Base-by-base conservation (phyloP, 2,797 vertebrate species). In the Sparidentex hasta region DNA sequence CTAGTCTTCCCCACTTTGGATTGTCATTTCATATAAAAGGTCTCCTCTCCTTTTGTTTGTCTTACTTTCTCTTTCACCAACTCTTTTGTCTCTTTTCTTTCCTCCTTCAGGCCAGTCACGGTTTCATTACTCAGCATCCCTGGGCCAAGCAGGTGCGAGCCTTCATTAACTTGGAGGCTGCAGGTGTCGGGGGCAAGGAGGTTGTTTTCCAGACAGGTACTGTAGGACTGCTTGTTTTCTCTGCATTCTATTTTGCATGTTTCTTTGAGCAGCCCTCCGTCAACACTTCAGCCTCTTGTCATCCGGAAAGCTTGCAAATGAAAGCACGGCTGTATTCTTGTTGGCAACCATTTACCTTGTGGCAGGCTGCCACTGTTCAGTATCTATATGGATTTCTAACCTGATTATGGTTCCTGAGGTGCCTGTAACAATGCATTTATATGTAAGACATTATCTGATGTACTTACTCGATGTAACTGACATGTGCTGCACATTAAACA, bases 161-260 rank as follows among this genome's bases (percentile, higher is more conserved):
- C 76, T 99, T 99, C 90, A 96, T 99, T 90, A 99, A 99, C 93
- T 92, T 99, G 93, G 98, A 99, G 93, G 98, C 98, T 80, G 98
- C 98, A 56, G 98, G 98, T 74, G 98, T 99, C 23, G 98, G 98
- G 55, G 98, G 98, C 86, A 99, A 99, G 84, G 98, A 99, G 91
- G 96, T 99, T 62, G 98, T 99, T 81, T 99, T 99, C 91, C 98
- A 99, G 93, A 99, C 98, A 94, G 98, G 98, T 99, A 95, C 61
- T 48, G 16, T 18, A 54, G 8, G 20, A 1, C 64, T 68, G 62
- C 27, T 7, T 8, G 2, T 48, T 51, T 76, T 41, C 29, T 50
- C 7, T 67, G 44, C 47, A 5, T 52, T 65, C 11, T 41, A 23
- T 67, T 62, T 50, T 70, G 23, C n/a, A 46, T 38, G 17, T 44